phyloP scores from a whole-genome alignment of 1,140 invertebrate genomes.

The Megalonaias nervosa region DNA sequence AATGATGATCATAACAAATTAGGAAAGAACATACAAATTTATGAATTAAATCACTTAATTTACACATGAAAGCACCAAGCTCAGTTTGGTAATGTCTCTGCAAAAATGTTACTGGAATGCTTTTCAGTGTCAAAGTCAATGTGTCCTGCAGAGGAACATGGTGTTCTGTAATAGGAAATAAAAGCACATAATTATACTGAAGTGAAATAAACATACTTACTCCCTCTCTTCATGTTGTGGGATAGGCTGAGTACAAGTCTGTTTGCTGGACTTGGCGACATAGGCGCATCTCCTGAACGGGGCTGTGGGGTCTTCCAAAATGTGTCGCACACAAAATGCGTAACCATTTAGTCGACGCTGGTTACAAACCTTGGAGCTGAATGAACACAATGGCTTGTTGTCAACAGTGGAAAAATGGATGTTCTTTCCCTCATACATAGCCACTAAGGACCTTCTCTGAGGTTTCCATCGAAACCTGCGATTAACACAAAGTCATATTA shows the following conservation, averaged over 20 bases:
- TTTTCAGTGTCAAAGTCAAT: no score
- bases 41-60: no score
- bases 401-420: conserved; percentile 73
- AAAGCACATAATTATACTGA: no score
- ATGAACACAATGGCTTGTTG: conserved; percentile 74
- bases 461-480: conserved; percentile 22
- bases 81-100: no score
- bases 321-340: conserved; percentile 74
- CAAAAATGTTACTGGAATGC: no score
- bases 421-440: conserved; percentile 75
- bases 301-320: conserved; percentile 70
- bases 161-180: no score
- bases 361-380: conserved; percentile 73
- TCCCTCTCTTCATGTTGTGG: conserved; percentile 72
- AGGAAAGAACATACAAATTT: no score
- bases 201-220: conserved; percentile 52
- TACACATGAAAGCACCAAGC: no score
- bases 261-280: conserved; percentile 71
- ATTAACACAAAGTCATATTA: conserved; percentile 1
- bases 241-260: conserved; percentile 72
- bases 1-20: no score
- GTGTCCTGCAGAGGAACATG: no score
- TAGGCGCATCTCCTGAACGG: conserved; percentile 72
- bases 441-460: conserved; percentile 37
- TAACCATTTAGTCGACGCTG: conserved; percentile 74